Evolutionary conservation across 2,888 invertebrate genomes (phyloP).

Genomic region (Luperina nickerlii): DNA sequence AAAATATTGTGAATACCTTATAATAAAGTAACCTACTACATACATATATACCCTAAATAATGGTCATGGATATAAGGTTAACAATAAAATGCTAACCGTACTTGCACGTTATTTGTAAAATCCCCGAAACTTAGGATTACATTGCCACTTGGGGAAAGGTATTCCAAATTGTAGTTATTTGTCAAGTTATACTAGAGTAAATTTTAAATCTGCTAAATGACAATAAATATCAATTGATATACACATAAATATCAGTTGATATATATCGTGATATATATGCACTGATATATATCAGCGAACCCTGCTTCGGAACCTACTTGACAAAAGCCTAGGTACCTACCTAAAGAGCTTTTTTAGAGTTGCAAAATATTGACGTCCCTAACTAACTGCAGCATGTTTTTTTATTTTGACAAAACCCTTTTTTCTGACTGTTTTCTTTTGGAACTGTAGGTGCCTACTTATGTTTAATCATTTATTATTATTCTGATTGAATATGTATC

Average conservation of each 20-base stretch:
- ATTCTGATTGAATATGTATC: neutral
- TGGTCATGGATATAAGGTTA: no score
- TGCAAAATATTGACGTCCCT: neutral
- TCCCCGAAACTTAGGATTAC: no score
- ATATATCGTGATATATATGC: no score
- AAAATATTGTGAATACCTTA: no score
- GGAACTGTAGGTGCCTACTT: neutral
- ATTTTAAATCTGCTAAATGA: neutral
- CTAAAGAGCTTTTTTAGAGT: neutral
- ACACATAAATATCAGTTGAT: no score
- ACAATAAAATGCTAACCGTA: no score
- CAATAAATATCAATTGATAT: neutral
- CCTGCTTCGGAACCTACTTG: neutral
- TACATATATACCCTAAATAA: no score
- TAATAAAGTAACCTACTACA: no score
- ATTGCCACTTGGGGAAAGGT: neutral
- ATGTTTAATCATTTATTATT: neutral
- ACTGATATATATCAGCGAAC: no score
- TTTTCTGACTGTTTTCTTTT: slow-evolving; percentile 1
- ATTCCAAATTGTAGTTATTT: neutral
- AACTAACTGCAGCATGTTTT: neutral
- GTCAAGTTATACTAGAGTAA: neutral
- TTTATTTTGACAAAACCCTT: neutral
- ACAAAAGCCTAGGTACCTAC: neutral
- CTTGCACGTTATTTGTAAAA: no score